Evolutionary conservation across 2,888 invertebrate species (phyloP), one percentile per base, ranked within the genome.

Genomic region (Dasysyrphus tricinctus): DNA sequence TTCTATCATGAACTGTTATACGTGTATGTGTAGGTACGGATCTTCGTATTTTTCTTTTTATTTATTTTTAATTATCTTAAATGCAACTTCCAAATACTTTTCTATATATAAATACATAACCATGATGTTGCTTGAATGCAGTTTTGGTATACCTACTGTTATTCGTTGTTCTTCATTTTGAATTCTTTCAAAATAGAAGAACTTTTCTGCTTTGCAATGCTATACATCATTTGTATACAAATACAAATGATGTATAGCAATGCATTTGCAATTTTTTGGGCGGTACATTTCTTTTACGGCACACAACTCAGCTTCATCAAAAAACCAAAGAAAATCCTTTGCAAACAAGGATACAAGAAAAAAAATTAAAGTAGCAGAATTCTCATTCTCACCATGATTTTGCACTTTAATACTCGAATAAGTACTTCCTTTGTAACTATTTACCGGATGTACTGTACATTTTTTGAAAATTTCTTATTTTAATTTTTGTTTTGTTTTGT

Each of bases 341-440:
- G 54, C 29, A 3, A n/a, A 29, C 42, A 11, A 8, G 19, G 12
- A 37, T 29, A 19, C 24, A 8, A 37, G 57, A 42, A 80, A 56
- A 57, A 42, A 0, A 39, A 47, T 70, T 14, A 42, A 70, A 72
- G 65, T 34, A 63, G 32, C n/a, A 57, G 63, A 80, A 84, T 75
- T 79, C 57, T 75, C 79, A 65, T 72, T 79, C 65, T 75, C 79
- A 65, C 67, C 70, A 75, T 75, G 80, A 70, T 42, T 83, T 24
- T 63, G 39, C 79, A 78, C 82, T 83, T 69, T 78, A 74, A 74
- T 63, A 70, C 57, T 83, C 32, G 49, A 49, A 29, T 61, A 83
- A 75, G 69, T 79, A 75, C 61, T 65, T 79, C 14, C n/a, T 59
- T 47, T 59, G 32, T 29, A 24, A 24, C 2, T 57, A 51, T 79